Evolutionary conservation across 2,113 vertebrate species (phyloP).

Genomic region (Panthera tigris): DNA sequence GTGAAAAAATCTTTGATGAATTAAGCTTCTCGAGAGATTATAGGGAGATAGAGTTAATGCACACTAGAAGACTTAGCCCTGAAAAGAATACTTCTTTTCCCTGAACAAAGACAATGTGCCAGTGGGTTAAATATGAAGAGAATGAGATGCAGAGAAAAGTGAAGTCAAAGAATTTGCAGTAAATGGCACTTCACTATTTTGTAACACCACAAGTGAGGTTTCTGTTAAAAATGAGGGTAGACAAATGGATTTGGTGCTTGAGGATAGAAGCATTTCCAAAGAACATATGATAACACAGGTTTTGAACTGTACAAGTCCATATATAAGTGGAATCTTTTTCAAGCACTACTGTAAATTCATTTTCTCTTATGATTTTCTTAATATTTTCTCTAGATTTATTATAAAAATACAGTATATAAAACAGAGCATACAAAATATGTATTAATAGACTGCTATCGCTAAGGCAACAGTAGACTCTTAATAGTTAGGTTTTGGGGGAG

Average conservation of each 20-base stretch:
- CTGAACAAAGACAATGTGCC: not conserved
- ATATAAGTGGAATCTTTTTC: not conserved
- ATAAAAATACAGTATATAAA: not conserved
- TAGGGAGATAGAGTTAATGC: not conserved
- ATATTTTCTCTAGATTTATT: not conserved
- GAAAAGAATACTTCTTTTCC: not conserved
- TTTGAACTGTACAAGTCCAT: not conserved
- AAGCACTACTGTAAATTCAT: not conserved
- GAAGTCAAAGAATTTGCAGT: not conserved
- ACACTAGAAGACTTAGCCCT: not conserved
- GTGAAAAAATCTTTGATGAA: not conserved
- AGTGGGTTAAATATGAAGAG: not conserved
- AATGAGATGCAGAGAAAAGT: not conserved
- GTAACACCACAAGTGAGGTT: not conserved
- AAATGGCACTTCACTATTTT: not conserved
- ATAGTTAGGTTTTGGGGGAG: not conserved
- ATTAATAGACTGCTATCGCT: not conserved
- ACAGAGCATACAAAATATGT: not conserved
- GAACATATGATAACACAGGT: not conserved
- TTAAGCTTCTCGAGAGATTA: not conserved
- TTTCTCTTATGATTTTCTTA: not conserved
- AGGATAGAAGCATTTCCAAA: not conserved
- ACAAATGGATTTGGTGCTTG: not conserved
- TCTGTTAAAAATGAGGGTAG: not conserved
- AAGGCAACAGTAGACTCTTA: not conserved